Base-by-base conservation (phyloP, 1,140 invertebrate genomes). In the Fopius arisanus region DNA sequence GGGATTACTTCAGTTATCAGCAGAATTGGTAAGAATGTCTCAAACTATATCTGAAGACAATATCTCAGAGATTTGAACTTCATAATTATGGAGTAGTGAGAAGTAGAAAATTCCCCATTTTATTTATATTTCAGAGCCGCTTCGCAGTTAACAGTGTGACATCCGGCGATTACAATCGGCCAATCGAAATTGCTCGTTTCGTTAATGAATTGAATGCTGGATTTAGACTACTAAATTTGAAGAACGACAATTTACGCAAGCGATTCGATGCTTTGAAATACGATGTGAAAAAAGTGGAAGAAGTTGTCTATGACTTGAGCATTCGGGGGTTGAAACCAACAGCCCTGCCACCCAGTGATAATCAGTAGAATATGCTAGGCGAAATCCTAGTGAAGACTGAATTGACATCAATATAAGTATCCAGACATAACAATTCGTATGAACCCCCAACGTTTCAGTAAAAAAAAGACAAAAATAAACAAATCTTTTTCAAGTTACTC, bases 241-340 rank as follows among this genome's bases (percentile, higher is more conserved):
- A 98, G 84, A 98, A 98, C 87, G 96, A 98, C 83, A 90, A 90
- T 23, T 87, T 98, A 14, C 89, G 96, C 29, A 97, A 97, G 83
- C 90, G 94, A 67, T 98, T 95, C 83, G 97, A 98, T 88, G 94
- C 90, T 0, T 87, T 98, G 0, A 98, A 98, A 80, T 98, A 98
- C 81, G 95, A 97, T 80, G 92, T 97, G 2, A 97, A 97, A 84
- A 98, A 97, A 87, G 94, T 97, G 29, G 96, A 98, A 83, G 96
- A 98, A 88, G 94, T 98, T 2, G 96, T 98, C 7, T 98, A 97
- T 81, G 96, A 98, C 84, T 88, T 98, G 3, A 94, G 93, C 73
- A 96, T 98, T 76, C 89, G 96, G 67, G 95, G 95, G 0, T 88
- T 97, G 23, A 59, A 59, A 59, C 54, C 54, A n/a, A 48, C 43